These are phyloP conservation scores for Pelmatolapia mariae DNA, from an alignment of 2,113 vertebrate species.

Conservation along the genomic window DNA sequence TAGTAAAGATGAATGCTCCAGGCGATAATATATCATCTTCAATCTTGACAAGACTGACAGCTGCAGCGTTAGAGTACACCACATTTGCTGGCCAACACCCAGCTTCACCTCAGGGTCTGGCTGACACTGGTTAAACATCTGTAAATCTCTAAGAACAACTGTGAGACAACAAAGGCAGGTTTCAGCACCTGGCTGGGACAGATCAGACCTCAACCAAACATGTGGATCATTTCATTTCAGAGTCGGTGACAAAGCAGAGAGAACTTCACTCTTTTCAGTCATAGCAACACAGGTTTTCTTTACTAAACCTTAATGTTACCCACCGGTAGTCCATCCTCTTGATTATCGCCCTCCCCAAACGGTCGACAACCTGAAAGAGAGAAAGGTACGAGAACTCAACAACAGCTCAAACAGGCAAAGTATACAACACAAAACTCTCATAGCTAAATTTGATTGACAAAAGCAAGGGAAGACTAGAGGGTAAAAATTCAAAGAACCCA, in stretches of 20 bases:
- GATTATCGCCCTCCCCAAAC: conserved; percentile 77
- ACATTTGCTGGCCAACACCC: conserved; percentile 27
- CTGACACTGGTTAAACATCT: conserved; percentile 31
- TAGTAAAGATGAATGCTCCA: background rate
- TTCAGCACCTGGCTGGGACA: conserved; percentile 13
- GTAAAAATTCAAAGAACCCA: background rate
- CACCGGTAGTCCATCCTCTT: conserved; percentile 85
- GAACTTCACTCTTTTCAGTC: background rate
- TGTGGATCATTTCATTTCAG: background rate
- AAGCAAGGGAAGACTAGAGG: background rate
- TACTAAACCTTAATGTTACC: conserved; percentile 45
- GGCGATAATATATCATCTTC: background rate
- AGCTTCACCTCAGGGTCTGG: conserved; percentile 20
- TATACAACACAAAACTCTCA: background rate
- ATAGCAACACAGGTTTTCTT: background rate
- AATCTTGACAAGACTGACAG: conserved; percentile 11
- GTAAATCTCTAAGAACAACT: conserved; percentile 30
- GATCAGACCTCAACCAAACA: background rate
- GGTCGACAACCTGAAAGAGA: conserved; percentile 75
- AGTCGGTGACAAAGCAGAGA: background rate
- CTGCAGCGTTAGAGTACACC: background rate
- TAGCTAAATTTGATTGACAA: background rate
- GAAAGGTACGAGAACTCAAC: background rate
- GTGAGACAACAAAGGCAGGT: conserved; percentile 28
- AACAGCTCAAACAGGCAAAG: background rate